These are phyloP conservation scores for Chaetogeoica ovagalla DNA, from an alignment of 2,888 invertebrate genomes.

Conservation along the genomic window DNA sequence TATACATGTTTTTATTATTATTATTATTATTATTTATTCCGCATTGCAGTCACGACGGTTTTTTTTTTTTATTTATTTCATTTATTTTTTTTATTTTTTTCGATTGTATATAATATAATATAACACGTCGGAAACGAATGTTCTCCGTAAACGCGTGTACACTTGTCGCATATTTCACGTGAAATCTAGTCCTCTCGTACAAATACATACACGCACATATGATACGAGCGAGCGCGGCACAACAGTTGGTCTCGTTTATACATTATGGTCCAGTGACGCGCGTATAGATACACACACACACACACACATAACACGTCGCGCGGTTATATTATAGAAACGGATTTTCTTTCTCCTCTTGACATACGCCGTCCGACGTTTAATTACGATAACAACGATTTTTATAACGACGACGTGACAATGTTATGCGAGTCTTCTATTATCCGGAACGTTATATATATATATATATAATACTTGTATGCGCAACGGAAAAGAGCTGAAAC, in stretches of 20 bases:
- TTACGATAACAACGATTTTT: neutral
- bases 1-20: too few species aligned
- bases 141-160: neutral
- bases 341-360: constrained; percentile 1
- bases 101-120: neutral
- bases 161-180: constrained; percentile 45
- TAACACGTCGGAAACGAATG: constrained; percentile 13
- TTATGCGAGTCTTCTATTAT: neutral
- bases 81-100: neutral
- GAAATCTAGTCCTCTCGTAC: constrained; percentile 34
- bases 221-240: neutral
- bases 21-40: constrained; percentile 8
- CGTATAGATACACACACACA: too few species aligned
- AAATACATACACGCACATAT: too few species aligned
- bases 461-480: too few species aligned
- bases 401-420: neutral
- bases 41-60: neutral
- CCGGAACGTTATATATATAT: neutral
- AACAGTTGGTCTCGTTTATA: constrained; percentile 15
- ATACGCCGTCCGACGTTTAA: neutral
- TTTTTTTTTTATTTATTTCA: constrained; percentile 1
- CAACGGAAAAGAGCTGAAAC: too few species aligned
- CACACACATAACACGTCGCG: too few species aligned
- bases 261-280: neutral
- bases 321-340: too few species aligned